phyloP scores from a whole-genome alignment of 2,113 vertebrate species.

The Saccopteryx leptura region DNA sequence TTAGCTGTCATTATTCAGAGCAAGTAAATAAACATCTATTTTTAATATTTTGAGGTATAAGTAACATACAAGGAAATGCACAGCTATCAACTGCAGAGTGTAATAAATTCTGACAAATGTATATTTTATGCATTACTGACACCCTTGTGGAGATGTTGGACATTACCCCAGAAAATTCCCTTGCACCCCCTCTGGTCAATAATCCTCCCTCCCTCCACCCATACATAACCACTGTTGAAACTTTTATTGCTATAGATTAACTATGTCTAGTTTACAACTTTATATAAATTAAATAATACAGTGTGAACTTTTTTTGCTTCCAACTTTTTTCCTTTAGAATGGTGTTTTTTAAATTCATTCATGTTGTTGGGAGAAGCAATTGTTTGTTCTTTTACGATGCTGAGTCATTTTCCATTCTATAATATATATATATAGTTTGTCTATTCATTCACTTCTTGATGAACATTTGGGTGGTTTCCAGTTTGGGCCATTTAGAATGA shows the following conservation, averaged over 20 bases:
- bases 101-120: neutral
- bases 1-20: slow-evolving; percentile 13
- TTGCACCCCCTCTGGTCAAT: neutral
- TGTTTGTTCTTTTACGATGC: neutral
- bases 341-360: neutral
- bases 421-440: neutral
- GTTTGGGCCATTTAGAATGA: neutral
- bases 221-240: neutral
- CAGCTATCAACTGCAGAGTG: neutral
- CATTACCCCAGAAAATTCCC: neutral
- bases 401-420: neutral
- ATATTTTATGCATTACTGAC: neutral
- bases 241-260: neutral
- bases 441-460: neutral
- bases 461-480: neutral
- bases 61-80: neutral
- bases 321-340: neutral
- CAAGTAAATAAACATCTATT: neutral
- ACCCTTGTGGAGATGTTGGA: neutral
- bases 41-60: slow-evolving; percentile 51
- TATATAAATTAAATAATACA: neutral
- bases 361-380: neutral
- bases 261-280: neutral
- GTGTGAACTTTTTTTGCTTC: neutral
- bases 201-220: neutral